Evolutionary conservation across 2,797 vertebrate species (phyloP).

Genomic region (Spatula clypeata): DNA sequence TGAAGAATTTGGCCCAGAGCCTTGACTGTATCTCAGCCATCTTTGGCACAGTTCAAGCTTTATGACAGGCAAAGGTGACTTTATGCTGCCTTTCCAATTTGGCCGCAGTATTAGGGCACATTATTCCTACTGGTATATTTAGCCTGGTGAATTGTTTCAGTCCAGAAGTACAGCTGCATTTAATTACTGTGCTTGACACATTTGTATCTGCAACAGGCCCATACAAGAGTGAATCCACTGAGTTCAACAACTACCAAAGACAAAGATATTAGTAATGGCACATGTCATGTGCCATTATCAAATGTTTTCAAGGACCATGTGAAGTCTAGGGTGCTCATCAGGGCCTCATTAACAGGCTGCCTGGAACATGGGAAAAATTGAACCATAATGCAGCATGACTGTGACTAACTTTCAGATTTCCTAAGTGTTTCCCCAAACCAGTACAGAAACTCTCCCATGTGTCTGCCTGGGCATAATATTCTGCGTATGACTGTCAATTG

Average conservation of each 20-base stretch:
- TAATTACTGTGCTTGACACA: neutral
- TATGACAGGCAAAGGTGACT: constrained; percentile 11
- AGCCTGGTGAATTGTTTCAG: neutral
- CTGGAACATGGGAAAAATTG: neutral
- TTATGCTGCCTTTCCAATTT: neutral
- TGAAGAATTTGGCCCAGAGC: neutral
- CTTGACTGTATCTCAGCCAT: neutral
- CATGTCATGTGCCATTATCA: neutral
- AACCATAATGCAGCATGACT: neutral
- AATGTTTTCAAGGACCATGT: neutral
- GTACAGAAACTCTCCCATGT: neutral
- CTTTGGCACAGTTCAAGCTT: neutral
- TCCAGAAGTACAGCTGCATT: neutral
- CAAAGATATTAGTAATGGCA: neutral
- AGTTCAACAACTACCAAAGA: neutral
- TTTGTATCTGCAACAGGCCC: neutral
- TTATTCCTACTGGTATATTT: constrained; percentile 1
- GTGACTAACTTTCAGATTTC: accelerated
- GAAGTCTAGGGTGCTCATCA: neutral
- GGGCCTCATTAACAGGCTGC: neutral
- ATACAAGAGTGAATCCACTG: neutral
- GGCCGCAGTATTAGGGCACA: neutral
- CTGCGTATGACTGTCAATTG: neutral
- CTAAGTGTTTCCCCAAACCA: neutral
- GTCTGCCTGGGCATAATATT: neutral